Conservation (phyloP, 2,797 vertebrate genomes). For the Gymnothorax javanicus region DNA sequence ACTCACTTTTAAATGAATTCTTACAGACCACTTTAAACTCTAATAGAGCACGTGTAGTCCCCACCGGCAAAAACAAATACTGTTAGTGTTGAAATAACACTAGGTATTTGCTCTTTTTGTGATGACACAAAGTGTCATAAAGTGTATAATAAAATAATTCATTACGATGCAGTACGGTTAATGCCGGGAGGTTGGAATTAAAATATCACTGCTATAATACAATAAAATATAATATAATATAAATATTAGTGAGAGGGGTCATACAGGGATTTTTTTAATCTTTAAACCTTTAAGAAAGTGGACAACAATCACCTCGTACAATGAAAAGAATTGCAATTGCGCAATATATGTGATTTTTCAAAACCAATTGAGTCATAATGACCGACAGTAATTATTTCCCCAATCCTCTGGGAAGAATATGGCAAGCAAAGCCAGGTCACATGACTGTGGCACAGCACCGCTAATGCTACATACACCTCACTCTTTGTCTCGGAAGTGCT, state of each 20-base stretch:
- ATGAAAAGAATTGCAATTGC: not conserved
- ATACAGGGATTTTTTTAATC: not conserved
- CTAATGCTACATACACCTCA: not conserved
- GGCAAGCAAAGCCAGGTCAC: not conserved
- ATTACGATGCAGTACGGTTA: not conserved
- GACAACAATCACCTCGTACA: not conserved
- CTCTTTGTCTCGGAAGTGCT: not conserved
- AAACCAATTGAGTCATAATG: not conserved
- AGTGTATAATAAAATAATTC: not conserved
- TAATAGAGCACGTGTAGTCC: no score
- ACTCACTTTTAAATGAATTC: not conserved
- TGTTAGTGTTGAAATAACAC: no score
- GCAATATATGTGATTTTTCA: not conserved
- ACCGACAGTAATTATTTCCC: not conserved
- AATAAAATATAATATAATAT: not conserved
- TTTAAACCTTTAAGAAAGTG: not conserved
- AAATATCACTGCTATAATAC: not conserved
- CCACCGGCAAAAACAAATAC: no score
- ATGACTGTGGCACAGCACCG: not conserved
- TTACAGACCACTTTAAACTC: not conserved
- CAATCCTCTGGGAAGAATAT: not conserved
- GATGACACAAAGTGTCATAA: not conserved
- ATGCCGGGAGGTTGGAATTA: not conserved
- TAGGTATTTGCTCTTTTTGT: no score
- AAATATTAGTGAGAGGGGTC: not conserved